phyloP scores from a whole-genome alignment of 2,113 vertebrate species.

The Hyla sarda region DNA sequence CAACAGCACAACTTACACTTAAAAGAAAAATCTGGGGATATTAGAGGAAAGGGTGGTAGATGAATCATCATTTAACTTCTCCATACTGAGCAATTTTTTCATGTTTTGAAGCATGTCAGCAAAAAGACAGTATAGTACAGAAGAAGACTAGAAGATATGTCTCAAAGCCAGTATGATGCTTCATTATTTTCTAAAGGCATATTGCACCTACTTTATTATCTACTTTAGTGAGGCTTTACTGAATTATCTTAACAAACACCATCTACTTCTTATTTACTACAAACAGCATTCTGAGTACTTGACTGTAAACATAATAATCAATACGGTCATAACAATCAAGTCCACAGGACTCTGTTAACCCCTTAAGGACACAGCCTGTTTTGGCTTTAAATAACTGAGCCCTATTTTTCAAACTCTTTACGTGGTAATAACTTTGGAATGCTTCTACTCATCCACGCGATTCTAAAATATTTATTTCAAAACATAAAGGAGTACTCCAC shows the following conservation, averaged over 20 bases:
- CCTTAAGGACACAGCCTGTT: too few relatives aligned
- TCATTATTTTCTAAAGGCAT: conserved; percentile 33
- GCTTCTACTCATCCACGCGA: too few relatives aligned
- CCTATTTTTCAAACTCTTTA: too few relatives aligned
- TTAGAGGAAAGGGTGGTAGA: conserved; percentile 34
- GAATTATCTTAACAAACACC: neutral
- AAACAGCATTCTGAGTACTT: neutral
- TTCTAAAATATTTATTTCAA: too few relatives aligned
- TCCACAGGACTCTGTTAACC: neutral
- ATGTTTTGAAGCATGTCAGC: conserved; percentile 42
- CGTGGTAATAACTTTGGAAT: too few relatives aligned
- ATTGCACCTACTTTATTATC: neutral
- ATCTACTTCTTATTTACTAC: neutral
- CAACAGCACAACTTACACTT: conserved; percentile 37
- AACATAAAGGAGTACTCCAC: too few relatives aligned
- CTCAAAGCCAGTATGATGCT: neutral
- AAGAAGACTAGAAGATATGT: conserved; percentile 21
- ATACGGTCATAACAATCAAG: neutral
- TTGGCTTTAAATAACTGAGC: too few relatives aligned
- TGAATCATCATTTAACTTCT: conserved; percentile 45
- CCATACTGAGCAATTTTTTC: conserved; percentile 44
- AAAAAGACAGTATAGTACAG: conserved; percentile 30
- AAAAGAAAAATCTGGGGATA: conserved; percentile 51
- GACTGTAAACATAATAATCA: neutral
- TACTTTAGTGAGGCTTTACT: neutral